phyloP scores from a whole-genome alignment of 2,113 vertebrate species.

The Crocuta crocuta region DNA sequence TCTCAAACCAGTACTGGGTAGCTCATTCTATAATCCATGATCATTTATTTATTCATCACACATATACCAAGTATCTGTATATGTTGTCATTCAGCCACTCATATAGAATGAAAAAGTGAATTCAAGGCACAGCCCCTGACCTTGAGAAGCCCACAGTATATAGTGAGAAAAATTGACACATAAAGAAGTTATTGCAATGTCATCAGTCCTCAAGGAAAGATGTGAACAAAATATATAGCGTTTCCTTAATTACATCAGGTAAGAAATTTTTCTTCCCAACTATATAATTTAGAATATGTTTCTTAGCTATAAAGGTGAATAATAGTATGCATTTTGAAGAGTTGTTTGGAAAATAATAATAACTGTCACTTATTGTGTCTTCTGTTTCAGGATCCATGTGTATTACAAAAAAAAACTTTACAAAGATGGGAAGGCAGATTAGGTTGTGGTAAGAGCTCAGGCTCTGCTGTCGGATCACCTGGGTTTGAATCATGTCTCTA shows the following conservation, averaged over 20 bases:
- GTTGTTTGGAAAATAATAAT: conserved; percentile 10
- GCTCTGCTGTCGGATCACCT: neutral
- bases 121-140: neutral
- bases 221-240: neutral
- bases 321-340: neutral
- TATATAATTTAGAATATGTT: neutral
- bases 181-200: neutral
- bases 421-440: neutral
- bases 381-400: neutral
- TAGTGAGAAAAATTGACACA: neutral
- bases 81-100: neutral
- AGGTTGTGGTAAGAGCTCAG: neutral
- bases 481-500: neutral
- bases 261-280: neutral
- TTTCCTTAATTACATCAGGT: neutral
- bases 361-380: neutral
- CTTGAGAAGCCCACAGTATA: neutral
- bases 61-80: neutral
- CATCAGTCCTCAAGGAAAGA: neutral
- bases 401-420: neutral
- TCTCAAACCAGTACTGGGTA: neutral
- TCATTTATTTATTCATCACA: conserved; percentile 22
- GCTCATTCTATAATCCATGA: neutral
- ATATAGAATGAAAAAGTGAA: neutral
- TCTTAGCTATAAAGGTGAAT: neutral